A percentile compares a stretch with the other conserved stretches of the same genome.
These are phyloP conservation scores for Cerceris ruficornis DNA, from an alignment of 2,888 invertebrate species.

Conservation along the genomic window DNA sequence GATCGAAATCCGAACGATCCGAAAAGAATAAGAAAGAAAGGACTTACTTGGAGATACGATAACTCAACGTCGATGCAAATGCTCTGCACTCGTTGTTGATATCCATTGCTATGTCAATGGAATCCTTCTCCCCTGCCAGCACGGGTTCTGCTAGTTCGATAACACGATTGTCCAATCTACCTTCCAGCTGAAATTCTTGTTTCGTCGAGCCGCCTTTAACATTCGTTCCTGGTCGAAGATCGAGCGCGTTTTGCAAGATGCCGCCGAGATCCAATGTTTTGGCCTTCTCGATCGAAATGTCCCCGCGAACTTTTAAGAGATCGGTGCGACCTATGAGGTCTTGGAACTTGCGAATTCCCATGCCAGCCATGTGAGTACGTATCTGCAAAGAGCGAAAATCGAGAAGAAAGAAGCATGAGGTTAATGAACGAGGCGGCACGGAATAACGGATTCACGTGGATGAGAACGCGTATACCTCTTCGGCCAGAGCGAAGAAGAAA, in stretches of 20 bases:
- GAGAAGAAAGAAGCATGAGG: slow-evolving; percentile 13
- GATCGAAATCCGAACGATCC: not conserved
- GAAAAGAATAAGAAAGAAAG: not conserved
- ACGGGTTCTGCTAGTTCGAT: slow-evolving; percentile 89
- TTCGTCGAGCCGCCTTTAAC: slow-evolving; percentile 94
- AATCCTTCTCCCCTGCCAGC: slow-evolving; percentile 87
- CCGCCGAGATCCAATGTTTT: slow-evolving; percentile 91
- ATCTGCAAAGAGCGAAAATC: slow-evolving; percentile 83
- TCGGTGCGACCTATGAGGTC: slow-evolving; percentile 97
- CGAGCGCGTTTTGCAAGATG: slow-evolving; percentile 94
- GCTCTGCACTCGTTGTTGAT: slow-evolving; percentile 96
- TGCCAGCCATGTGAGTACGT: slow-evolving; percentile 93
- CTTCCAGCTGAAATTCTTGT: slow-evolving; percentile 93
- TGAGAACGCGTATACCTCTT: slow-evolving; percentile 87
- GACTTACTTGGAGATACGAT: slow-evolving; percentile 94
- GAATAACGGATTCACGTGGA: not conserved
- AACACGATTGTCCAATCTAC: slow-evolving; percentile 90
- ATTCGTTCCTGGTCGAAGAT: slow-evolving; percentile 94
- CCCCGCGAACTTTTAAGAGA: slow-evolving; percentile 89
- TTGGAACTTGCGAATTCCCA: slow-evolving; percentile 94
- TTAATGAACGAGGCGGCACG: not conserved
- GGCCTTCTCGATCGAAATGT: slow-evolving; percentile 89
- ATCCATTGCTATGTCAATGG: slow-evolving; percentile 88
- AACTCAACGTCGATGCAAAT: slow-evolving; percentile 96
- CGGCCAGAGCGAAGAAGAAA: slow-evolving; percentile 98